Evolutionary conservation across 2,797 vertebrate genomes (phyloP).

Genomic region (Myotis pilosus): DNA sequence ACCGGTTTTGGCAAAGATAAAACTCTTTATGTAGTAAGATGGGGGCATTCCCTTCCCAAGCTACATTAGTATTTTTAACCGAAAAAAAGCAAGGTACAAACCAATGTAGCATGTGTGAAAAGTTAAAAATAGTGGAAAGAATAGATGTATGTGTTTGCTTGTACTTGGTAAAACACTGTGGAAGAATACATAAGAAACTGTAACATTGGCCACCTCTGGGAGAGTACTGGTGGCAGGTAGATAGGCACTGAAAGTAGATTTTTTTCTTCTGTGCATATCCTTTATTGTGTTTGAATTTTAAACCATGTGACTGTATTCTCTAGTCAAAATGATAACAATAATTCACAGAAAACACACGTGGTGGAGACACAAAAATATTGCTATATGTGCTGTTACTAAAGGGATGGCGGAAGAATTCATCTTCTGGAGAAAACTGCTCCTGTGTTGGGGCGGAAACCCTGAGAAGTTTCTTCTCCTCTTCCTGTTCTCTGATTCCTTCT

Average conservation of each 20-base stretch:
- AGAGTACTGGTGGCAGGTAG: not conserved
- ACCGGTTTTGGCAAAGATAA: too few relatives aligned
- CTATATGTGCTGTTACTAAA: not conserved
- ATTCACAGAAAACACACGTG: not conserved
- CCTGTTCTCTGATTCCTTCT: not conserved
- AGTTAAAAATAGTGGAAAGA: not conserved
- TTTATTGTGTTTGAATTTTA: slow-evolving; percentile 29
- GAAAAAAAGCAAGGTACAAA: not conserved
- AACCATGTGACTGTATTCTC: not conserved
- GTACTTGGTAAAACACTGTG: not conserved
- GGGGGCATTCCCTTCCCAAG: not conserved
- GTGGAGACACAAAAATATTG: not conserved
- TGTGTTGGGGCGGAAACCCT: accelerated
- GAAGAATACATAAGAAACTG: not conserved
- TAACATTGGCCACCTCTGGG: not conserved
- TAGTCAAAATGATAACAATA: not conserved
- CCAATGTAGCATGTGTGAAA: not conserved
- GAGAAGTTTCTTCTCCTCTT: not conserved
- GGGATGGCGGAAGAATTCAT: not conserved
- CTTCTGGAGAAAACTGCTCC: not conserved
- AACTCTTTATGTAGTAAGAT: not conserved
- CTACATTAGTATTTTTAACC: not conserved
- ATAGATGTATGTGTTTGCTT: not conserved
- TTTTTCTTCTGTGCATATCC: not conserved
- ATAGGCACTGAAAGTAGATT: not conserved